Evolutionary conservation across 2,113 vertebrate species (phyloP).

Genomic region (Coturnix japonica): DNA sequence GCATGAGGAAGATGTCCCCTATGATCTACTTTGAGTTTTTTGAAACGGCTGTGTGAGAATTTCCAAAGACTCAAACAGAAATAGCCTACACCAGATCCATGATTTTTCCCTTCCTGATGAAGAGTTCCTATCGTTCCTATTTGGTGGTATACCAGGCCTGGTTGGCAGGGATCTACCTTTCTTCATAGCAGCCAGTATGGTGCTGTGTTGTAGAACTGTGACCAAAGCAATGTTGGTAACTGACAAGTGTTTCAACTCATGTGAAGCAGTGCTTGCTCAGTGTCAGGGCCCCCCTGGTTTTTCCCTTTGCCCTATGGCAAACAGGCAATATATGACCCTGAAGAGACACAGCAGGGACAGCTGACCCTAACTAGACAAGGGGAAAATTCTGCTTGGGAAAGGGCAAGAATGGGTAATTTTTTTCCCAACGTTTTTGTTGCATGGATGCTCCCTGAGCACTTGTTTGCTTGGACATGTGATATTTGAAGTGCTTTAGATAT

Average conservation of each 20-base stretch:
- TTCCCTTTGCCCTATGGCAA: background rate
- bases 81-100: background rate
- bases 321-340: background rate
- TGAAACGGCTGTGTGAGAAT: background rate
- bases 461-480: background rate
- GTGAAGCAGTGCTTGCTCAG: background rate
- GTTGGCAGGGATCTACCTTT: background rate
- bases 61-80: background rate
- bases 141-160: background rate
- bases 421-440: background rate
- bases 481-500: background rate
- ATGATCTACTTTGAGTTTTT: background rate
- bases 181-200: background rate
- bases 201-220: background rate
- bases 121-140: background rate
- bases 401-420: background rate
- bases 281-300: background rate
- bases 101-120: background rate
- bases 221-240: background rate
- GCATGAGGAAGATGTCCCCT: background rate
- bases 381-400: background rate
- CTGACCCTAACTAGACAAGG: background rate
- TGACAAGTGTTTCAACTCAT: background rate
- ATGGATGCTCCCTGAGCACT: background rate
- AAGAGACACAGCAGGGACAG: background rate